These are phyloP conservation scores for Mustela nigripes DNA, from an alignment of 2,113 vertebrate species.

Conservation along the genomic window DNA sequence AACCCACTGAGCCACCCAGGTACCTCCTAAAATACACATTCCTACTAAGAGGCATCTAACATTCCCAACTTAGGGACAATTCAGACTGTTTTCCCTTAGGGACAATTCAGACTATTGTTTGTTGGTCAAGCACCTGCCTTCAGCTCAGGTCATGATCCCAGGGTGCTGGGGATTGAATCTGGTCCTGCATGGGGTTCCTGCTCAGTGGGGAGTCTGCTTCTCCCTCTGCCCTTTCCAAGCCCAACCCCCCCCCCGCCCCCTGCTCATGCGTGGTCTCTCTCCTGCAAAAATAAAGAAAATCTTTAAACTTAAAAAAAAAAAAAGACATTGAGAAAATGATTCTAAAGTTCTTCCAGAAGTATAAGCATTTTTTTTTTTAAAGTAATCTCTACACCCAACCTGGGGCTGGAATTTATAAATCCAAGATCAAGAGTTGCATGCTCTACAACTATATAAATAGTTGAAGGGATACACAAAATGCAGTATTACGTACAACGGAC, in stretches of 20 bases:
- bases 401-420: not conserved
- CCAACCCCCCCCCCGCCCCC: no score
- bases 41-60: not conserved
- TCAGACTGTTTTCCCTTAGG: not conserved
- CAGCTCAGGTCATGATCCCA: not conserved
- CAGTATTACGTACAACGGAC: not conserved
- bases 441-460: not conserved
- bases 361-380: not conserved
- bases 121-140: not conserved
- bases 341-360: conserved; percentile 19
- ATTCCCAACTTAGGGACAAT: not conserved
- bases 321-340: not conserved
- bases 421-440: not conserved
- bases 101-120: not conserved
- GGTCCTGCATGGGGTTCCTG: no score
- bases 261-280: not conserved
- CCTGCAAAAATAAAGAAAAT: not conserved
- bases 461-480: not conserved
- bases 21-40: not conserved
- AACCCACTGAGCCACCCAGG: no score
- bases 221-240: not conserved
- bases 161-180: not conserved
- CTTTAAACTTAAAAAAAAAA: not conserved
- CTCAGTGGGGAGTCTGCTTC: not conserved
- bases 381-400: not conserved